These are phyloP conservation scores for Toxonevra muliebris DNA, from an alignment of 2,888 invertebrate genomes.

Conservation along the genomic window DNA sequence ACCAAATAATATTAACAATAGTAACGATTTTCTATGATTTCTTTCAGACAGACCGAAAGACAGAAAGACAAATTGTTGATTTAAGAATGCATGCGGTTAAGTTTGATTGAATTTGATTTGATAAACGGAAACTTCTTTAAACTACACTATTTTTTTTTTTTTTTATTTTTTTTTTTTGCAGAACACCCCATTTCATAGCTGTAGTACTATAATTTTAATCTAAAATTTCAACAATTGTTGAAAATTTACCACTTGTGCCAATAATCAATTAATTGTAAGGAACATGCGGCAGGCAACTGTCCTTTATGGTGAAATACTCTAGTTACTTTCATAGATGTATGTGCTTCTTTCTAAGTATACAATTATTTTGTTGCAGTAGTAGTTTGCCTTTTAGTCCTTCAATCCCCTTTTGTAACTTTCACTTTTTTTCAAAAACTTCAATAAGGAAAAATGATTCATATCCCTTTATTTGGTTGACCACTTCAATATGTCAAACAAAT, in stretches of 20 bases:
- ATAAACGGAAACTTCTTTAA: slow-evolving; percentile 1
- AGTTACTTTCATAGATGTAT: no score
- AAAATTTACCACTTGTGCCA: slow-evolving; percentile 25
- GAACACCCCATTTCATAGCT: no score
- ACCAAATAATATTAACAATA: no score
- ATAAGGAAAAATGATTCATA: slow-evolving; percentile 36
- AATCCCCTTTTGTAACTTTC: slow-evolving; percentile 19
- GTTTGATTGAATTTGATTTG: slow-evolving; percentile 35
- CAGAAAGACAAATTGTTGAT: slow-evolving; percentile 24
- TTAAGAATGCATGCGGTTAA: slow-evolving; percentile 19
- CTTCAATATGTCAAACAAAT: slow-evolving; percentile 62
- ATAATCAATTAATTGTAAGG: slow-evolving; percentile 37
- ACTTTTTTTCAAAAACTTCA: slow-evolving; percentile 23
- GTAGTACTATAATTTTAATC: slow-evolving; percentile 19
- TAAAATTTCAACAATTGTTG: slow-evolving; percentile 30
- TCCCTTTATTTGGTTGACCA: slow-evolving; percentile 52
- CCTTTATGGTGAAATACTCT: no score
- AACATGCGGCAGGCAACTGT: slow-evolving; percentile 24
- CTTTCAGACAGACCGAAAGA: slow-evolving; percentile 1
- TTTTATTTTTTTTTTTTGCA: background rate
- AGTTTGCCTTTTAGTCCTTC: background rate
- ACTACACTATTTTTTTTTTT: slow-evolving; percentile 9
- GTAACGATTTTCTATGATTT: slow-evolving; percentile 21
- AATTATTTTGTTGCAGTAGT: background rate
- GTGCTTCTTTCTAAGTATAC: slow-evolving; percentile 1